A percentile compares a stretch with the other conserved stretches of the same genome.
Conservation (phyloP, 2,888 invertebrate species). For the Argyresthia goedartella region DNA sequence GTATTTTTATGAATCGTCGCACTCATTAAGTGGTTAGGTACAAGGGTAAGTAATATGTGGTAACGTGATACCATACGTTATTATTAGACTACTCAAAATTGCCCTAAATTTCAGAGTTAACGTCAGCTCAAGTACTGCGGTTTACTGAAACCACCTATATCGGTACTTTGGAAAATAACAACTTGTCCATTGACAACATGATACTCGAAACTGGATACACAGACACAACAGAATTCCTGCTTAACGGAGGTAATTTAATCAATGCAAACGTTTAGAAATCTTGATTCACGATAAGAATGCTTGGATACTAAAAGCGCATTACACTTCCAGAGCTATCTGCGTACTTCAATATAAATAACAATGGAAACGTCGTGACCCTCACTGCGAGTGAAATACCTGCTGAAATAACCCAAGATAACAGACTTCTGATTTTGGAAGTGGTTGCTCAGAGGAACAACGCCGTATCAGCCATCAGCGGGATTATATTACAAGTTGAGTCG, state of each 20-base stretch:
- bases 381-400: slow-evolving; percentile 17
- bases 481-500: slow-evolving; percentile 22
- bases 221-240: slow-evolving; percentile 23
- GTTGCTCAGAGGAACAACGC: slow-evolving; percentile 34
- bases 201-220: slow-evolving; percentile 29
- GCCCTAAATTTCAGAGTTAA: slow-evolving; percentile 32
- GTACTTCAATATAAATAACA: slow-evolving; percentile 21
- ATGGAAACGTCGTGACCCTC: slow-evolving; percentile 22
- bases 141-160: slow-evolving; percentile 35
- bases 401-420: slow-evolving; percentile 20
- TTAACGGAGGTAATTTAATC: slow-evolving; percentile 26
- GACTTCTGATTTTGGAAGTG: slow-evolving; percentile 35
- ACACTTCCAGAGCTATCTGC: slow-evolving; percentile 26
- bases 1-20: too few relatives aligned
- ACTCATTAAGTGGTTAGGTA: too few relatives aligned
- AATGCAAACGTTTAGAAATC: not conserved
- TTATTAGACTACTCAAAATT: not conserved
- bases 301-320: not conserved
- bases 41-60: too few relatives aligned
- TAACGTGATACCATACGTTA: not conserved
- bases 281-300: not conserved
- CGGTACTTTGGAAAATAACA: slow-evolving; percentile 24
- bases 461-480: slow-evolving; percentile 24
- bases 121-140: slow-evolving; percentile 27
- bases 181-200: slow-evolving; percentile 24